These are phyloP conservation scores for Sarcophaga variegata DNA, from an alignment of 2,888 invertebrate species.

Conservation along the genomic window DNA sequence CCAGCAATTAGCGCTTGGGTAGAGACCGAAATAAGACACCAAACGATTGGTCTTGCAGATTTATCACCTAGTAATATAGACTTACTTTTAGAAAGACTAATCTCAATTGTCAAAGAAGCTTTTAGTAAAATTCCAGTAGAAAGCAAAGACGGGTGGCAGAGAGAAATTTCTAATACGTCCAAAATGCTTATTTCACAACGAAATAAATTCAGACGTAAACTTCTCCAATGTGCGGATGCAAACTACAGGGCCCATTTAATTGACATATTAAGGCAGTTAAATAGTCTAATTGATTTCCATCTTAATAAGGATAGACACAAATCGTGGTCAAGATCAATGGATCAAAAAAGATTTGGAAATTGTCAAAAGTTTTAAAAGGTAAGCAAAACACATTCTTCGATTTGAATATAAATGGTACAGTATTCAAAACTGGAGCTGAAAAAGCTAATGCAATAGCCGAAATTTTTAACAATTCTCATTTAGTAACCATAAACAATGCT, in stretches of 20 bases:
- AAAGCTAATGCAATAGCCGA: conserved; percentile 1
- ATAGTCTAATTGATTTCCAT: conserved; percentile 8
- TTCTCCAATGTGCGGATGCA: conserved; percentile 12
- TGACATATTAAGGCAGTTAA: not conserved
- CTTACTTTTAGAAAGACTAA: not conserved
- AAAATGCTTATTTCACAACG: not conserved
- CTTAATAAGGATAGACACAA: conserved; percentile 1
- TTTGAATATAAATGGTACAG: not conserved
- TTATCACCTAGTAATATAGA: too few species aligned
- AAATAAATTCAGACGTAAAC: not conserved
- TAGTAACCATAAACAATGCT: not conserved
- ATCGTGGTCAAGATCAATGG: not conserved
- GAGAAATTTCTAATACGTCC: not conserved
- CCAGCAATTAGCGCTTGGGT: too few species aligned
- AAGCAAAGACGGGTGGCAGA: conserved; percentile 5
- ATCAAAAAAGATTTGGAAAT: conserved; percentile 28
- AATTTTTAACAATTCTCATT: not conserved
- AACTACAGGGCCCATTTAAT: not conserved
- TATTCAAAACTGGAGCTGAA: conserved; percentile 5
- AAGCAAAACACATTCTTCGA: not conserved
- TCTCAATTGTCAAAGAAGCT: not conserved
- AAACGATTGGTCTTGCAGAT: too few species aligned
- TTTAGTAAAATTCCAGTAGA: not conserved
- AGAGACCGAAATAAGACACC: too few species aligned
- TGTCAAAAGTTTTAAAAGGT: conserved; percentile 1